Conservation (phyloP, 2,888 invertebrate genomes). For the Noctua janthina region DNA sequence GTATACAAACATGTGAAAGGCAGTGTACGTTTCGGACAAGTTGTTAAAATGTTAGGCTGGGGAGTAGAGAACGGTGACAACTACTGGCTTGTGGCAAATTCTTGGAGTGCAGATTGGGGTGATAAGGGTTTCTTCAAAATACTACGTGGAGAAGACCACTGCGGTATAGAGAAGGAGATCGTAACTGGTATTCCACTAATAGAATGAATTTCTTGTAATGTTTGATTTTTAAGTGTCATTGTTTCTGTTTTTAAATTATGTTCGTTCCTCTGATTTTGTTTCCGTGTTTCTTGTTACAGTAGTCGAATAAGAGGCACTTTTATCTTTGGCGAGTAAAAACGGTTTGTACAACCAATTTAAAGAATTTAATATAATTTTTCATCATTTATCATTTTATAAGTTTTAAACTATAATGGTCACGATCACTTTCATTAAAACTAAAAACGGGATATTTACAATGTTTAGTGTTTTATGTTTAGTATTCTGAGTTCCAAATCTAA, state of each 20-base stretch:
- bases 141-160: conserved; percentile 5
- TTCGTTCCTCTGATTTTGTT: no score
- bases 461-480: no score
- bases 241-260: background rate
- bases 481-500: no score
- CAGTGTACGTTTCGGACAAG: rapidly evolving
- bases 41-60: conserved; percentile 28
- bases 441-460: no score
- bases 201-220: background rate
- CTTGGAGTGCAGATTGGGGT: conserved; percentile 17
- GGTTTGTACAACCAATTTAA: background rate
- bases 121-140: conserved; percentile 22
- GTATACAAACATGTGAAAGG: background rate
- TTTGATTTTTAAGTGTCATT: background rate
- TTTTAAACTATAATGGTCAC: no score
- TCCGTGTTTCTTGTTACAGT: background rate
- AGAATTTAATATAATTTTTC: background rate
- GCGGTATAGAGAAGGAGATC: background rate
- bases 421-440: no score
- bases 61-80: conserved; percentile 17
- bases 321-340: no score
- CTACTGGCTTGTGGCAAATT: conserved; percentile 27
- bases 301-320: no score
- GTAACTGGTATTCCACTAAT: background rate
- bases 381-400: background rate